Conservation (phyloP, 2,113 vertebrate genomes). For the Sarotherodon lohbergeri region DNA sequence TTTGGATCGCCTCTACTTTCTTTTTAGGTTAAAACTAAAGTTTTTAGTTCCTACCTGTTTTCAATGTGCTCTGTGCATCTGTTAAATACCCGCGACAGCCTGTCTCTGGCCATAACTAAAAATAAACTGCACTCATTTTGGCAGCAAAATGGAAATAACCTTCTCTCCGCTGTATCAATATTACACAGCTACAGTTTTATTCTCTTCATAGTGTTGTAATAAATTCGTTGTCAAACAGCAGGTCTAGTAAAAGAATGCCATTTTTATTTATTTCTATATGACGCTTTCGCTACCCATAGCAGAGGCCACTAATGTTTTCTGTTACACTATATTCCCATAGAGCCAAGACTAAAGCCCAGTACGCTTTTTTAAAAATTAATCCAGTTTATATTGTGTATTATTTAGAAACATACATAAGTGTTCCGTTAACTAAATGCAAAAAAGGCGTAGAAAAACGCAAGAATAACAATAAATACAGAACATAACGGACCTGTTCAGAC, state of each 20-base stretch:
- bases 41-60: not conserved
- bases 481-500: slow-evolving; percentile 78
- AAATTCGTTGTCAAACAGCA: not conserved
- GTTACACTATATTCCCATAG: not conserved
- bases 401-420: rapidly evolving
- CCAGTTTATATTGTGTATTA: not conserved
- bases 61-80: not conserved
- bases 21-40: not conserved
- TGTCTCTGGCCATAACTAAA: slow-evolving; percentile 62
- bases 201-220: not conserved
- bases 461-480: slow-evolving; percentile 9
- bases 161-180: not conserved
- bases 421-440: rapidly evolving
- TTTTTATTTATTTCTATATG: not conserved
- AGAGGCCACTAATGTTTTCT: not conserved
- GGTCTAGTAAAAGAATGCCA: not conserved
- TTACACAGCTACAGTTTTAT: not conserved
- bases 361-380: too few relatives aligned
- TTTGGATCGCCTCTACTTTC: not conserved
- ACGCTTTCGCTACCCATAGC: not conserved
- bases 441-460: not conserved
- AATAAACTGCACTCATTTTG: slow-evolving; percentile 59
- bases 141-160: not conserved
- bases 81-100: slow-evolving; percentile 30
- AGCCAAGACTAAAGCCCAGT: not conserved